phyloP scores from a whole-genome alignment of 2,113 vertebrate genomes.

The Odontophorus gujanensis region DNA sequence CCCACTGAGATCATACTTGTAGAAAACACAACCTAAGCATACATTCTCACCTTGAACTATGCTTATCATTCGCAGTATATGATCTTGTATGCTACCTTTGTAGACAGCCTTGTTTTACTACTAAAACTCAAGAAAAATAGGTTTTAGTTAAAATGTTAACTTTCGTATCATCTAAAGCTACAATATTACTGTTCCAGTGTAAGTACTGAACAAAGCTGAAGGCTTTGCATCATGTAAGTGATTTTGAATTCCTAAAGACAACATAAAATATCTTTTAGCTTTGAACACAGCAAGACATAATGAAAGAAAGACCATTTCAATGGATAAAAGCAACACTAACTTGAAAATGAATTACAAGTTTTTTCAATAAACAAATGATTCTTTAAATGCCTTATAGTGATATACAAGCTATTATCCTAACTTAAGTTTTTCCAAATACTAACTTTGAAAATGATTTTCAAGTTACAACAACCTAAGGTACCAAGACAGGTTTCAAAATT shows the following conservation, averaged over 20 bases:
- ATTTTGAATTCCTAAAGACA: background rate
- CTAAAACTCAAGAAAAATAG: background rate
- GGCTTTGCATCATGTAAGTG: background rate
- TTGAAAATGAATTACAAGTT: background rate
- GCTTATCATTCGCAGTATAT: background rate
- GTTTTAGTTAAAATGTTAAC: background rate
- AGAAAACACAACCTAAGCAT: background rate
- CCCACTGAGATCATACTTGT: background rate
- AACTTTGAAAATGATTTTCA: background rate
- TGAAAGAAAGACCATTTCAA: background rate
- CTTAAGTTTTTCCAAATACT: background rate
- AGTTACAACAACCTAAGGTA: background rate
- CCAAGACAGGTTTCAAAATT: background rate
- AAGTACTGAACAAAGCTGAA: background rate
- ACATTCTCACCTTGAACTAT: background rate
- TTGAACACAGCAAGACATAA: background rate
- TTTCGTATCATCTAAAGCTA: background rate
- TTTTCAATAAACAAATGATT: background rate
- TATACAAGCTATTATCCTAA: background rate
- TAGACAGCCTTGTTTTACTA: background rate
- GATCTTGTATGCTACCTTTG: background rate
- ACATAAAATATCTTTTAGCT: background rate
- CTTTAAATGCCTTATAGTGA: background rate
- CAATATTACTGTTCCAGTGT: background rate
- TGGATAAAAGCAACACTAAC: background rate